Conservation (phyloP, 2,113 vertebrate genomes). For the Limanda limanda region DNA sequence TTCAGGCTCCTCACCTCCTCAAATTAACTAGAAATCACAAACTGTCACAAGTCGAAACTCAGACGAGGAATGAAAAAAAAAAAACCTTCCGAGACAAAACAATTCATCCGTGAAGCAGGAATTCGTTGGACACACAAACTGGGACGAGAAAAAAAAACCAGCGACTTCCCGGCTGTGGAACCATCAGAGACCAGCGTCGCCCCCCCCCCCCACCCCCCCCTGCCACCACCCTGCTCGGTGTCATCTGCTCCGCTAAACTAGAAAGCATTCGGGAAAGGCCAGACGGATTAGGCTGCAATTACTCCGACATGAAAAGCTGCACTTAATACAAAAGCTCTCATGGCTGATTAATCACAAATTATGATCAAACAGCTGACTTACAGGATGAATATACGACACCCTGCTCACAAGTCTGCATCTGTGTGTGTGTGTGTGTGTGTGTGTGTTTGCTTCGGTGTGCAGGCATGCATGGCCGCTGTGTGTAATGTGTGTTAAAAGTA, state of each 20-base stretch:
- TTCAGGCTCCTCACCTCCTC: too few species aligned
- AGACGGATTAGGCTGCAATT: constrained; percentile 66
- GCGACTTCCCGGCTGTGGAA: constrained; percentile 10
- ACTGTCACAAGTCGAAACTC: too few species aligned
- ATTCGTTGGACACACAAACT: not conserved
- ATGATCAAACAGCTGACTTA: constrained; percentile 73
- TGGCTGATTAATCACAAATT: constrained; percentile 73
- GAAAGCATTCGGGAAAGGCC: constrained; percentile 50
- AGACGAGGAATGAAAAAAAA: too few species aligned
- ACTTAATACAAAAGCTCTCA: constrained; percentile 63
- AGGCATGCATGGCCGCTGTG: constrained; percentile 1
- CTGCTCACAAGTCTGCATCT: constrained; percentile 48
- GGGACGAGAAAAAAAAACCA: constrained; percentile 19
- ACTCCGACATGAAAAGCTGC: constrained; percentile 64
- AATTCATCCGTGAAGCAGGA: too few species aligned
- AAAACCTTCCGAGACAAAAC: too few species aligned
- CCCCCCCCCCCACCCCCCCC: not conserved
- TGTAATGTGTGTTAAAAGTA: not conserved
- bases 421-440: constrained; percentile 7
- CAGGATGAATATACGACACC: constrained; percentile 65
- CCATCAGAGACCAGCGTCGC: too few species aligned
- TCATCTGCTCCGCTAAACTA: constrained; percentile 56
- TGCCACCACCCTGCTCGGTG: constrained; percentile 31
- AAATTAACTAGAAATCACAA: too few species aligned
- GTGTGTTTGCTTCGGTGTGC: not conserved